Conservation (phyloP, 1,140 invertebrate species). For the Neuroterus valhalla region DNA sequence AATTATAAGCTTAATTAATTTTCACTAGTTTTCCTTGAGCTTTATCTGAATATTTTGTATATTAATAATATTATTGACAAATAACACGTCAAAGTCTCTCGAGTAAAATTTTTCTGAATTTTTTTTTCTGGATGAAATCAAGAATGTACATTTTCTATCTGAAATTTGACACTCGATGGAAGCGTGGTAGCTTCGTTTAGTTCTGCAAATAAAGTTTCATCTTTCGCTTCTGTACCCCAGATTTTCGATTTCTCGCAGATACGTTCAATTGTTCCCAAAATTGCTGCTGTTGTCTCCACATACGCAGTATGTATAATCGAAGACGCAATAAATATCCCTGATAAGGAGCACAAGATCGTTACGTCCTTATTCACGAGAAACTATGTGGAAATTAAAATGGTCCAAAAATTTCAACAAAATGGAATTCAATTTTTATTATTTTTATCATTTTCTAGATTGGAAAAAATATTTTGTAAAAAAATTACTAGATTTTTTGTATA, state of each 20-base stretch:
- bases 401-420: neutral
- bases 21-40: neutral
- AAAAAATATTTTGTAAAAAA: too few species aligned
- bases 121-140: neutral
- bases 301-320: conserved; percentile 54
- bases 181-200: neutral
- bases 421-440: too few species aligned
- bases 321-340: conserved; percentile 51
- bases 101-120: conserved; percentile 19
- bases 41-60: conserved; percentile 21
- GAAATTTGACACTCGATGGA: neutral
- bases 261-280: conserved; percentile 58
- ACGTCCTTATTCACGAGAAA: neutral
- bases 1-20: neutral
- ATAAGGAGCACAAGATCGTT: conserved; percentile 41
- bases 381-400: neutral
- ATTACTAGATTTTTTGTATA: too few species aligned
- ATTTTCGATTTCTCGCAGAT: conserved; percentile 52
- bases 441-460: too few species aligned
- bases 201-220: conserved; percentile 9
- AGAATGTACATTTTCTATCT: conserved; percentile 10
- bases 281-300: conserved; percentile 54
- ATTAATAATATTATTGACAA: conserved; percentile 29
- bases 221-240: conserved; percentile 47
- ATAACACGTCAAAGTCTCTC: conserved; percentile 2